Evolutionary conservation across 2,797 vertebrate genomes (phyloP).

Genomic region (Molothrus aeneus): DNA sequence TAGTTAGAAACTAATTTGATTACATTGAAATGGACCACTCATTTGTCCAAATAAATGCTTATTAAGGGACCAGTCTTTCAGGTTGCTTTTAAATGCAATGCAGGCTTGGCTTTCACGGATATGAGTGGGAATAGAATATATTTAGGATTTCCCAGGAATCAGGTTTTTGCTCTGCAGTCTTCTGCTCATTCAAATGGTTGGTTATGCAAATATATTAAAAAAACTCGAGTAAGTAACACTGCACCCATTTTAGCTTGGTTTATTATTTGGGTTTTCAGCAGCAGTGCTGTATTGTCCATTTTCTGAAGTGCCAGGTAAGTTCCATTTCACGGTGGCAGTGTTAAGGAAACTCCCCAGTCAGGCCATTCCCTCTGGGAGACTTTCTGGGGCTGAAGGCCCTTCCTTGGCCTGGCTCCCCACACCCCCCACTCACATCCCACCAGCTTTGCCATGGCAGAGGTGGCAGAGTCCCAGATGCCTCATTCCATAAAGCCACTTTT

Average conservation of each 20-base stretch:
- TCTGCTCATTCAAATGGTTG: constrained; percentile 42
- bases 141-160: constrained; percentile 62
- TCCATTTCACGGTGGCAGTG: background rate
- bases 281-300: background rate
- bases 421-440: background rate
- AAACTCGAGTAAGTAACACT: constrained; percentile 23
- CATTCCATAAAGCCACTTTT: background rate
- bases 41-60: constrained; percentile 53
- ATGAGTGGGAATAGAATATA: constrained; percentile 53
- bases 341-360: background rate
- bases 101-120: constrained; percentile 27
- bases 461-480: background rate
- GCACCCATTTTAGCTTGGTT: constrained; percentile 15
- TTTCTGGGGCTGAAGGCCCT: background rate
- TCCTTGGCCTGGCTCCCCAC: background rate
- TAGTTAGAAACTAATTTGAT: constrained; percentile 56
- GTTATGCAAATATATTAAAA: constrained; percentile 56
- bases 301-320: background rate
- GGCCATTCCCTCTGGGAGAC: background rate
- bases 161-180: constrained; percentile 31
- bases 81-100: constrained; percentile 39
- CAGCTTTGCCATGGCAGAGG: background rate
- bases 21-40: constrained; percentile 51
- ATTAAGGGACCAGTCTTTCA: constrained; percentile 61
- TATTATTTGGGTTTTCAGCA: constrained; percentile 49